Evolutionary conservation across 2,797 vertebrate species (phyloP).

Genomic region (Tachyglossus aculeatus): DNA sequence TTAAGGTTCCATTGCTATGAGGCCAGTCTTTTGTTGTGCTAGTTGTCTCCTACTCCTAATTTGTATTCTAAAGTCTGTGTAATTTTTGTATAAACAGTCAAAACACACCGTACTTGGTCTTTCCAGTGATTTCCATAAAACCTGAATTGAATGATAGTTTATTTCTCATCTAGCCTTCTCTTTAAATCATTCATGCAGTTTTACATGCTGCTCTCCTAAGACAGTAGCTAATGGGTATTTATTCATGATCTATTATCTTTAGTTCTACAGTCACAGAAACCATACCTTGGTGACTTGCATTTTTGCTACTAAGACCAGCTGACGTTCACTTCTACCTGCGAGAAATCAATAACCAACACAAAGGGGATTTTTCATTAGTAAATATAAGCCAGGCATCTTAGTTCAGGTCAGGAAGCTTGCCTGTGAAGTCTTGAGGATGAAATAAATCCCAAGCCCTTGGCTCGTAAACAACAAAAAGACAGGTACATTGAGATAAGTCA

Average conservation of each 20-base stretch:
- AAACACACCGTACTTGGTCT: no score
- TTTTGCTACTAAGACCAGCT: not conserved
- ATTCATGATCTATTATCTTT: not conserved
- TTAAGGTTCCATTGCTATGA: no score
- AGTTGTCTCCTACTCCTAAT: no score
- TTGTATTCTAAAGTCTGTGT: no score
- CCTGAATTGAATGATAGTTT: not conserved
- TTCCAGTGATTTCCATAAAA: no score
- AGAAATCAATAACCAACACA: not conserved
- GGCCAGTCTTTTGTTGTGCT: no score
- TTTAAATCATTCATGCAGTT: not conserved
- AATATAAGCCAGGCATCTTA: not conserved
- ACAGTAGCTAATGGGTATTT: not conserved
- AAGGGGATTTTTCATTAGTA: not conserved
- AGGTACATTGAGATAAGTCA: not conserved
- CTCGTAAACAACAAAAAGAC: not conserved
- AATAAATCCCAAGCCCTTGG: not conserved
- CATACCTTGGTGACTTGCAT: not conserved
- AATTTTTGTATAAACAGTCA: no score
- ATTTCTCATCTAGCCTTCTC: not conserved
- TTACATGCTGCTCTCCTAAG: not conserved
- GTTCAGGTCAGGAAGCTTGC: not conserved
- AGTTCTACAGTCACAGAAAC: not conserved
- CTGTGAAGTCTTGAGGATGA: not conserved
- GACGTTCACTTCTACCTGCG: not conserved